phyloP scores from a whole-genome alignment of 2,888 invertebrate species.

The Mimachlamys varia region DNA sequence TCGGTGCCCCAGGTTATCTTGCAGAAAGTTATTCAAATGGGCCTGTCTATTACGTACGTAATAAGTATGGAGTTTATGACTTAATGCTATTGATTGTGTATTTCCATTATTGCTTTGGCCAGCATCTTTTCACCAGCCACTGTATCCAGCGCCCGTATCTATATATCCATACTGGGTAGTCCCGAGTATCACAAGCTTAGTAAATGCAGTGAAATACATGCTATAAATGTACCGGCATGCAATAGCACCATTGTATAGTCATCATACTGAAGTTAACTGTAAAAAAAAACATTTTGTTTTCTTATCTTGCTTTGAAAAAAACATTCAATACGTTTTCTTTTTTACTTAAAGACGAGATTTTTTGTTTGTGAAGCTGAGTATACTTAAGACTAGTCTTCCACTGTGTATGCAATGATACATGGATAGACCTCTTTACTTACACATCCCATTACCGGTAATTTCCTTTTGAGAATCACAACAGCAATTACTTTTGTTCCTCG shows the following conservation, averaged over 20 bases:
- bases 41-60: not conserved
- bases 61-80: constrained; percentile 26
- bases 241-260: not conserved
- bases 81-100: constrained; percentile 34
- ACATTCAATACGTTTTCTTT: not conserved
- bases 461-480: constrained; percentile 24
- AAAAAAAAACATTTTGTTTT: not conserved
- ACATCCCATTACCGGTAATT: not conserved
- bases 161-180: not conserved
- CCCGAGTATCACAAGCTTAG: constrained; percentile 2
- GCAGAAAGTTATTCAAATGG: constrained; percentile 25
- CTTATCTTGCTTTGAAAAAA: not conserved
- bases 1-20: not conserved
- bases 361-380: not conserved
- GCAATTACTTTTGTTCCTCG: constrained; percentile 17
- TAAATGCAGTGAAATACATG: not conserved
- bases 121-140: constrained; percentile 17
- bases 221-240: not conserved
- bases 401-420: not conserved
- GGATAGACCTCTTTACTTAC: not conserved
- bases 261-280: not conserved
- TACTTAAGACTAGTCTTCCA: not conserved
- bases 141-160: constrained; percentile 11
- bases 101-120: constrained; percentile 29
- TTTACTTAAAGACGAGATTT: not conserved